Evolutionary conservation across 2,113 vertebrate genomes (phyloP).

Genomic region (Dasyornis broadbenti): DNA sequence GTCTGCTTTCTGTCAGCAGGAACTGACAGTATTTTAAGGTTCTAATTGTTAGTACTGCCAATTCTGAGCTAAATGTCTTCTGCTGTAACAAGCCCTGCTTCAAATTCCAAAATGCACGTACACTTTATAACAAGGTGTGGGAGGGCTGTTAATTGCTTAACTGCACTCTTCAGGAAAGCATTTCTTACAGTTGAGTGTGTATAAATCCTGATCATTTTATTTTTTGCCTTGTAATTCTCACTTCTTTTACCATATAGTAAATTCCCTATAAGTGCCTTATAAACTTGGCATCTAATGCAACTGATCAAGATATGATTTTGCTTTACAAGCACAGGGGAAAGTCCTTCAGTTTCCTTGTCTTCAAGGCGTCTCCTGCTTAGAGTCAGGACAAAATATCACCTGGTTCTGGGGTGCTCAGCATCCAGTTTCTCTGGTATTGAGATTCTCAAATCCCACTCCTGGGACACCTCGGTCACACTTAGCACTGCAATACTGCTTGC

Average conservation of each 20-base stretch:
- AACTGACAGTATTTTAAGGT: background rate
- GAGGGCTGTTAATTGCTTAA: background rate
- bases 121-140: background rate
- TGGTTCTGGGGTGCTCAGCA: background rate
- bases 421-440: background rate
- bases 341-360: background rate
- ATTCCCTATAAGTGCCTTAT: background rate
- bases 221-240: background rate
- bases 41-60: background rate
- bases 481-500: background rate
- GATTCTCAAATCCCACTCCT: background rate
- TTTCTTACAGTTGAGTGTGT: background rate
- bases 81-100: background rate
- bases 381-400: background rate
- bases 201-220: background rate
- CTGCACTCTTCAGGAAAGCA: background rate
- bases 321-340: background rate
- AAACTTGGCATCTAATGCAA: background rate
- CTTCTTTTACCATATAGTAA: background rate
- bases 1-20: background rate
- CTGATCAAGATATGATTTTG: background rate
- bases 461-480: background rate
- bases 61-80: background rate
- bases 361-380: background rate
- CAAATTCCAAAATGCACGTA: background rate